Evolutionary conservation across 2,888 invertebrate genomes (phyloP).

Genomic region (Cephonodes hylas): DNA sequence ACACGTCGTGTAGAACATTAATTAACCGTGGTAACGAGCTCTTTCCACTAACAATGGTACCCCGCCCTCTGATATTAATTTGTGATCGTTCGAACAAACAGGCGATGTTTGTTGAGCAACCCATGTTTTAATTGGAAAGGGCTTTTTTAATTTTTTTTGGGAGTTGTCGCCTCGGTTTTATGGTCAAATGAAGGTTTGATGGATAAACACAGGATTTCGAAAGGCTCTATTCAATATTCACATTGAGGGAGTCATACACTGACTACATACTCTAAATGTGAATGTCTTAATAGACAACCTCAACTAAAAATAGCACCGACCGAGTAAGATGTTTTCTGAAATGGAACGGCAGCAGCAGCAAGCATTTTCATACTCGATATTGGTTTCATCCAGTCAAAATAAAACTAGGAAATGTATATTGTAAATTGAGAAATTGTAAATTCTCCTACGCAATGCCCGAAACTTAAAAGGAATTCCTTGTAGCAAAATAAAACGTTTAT

Average conservation of each 20-base stretch:
- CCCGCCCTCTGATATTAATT: conserved; percentile 12
- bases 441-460: not conserved
- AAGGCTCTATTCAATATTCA: too few relatives aligned
- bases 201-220: too few relatives aligned
- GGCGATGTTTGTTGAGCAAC: conserved; percentile 11
- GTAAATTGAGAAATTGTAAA: not conserved
- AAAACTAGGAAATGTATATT: too few relatives aligned
- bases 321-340: too few relatives aligned
- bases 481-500: not conserved
- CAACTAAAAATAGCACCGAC: too few relatives aligned
- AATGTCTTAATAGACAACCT: too few relatives aligned
- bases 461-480: not conserved
- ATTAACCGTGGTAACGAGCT: conserved; percentile 13
- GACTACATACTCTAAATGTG: too few relatives aligned
- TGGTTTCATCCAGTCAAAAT: too few relatives aligned
- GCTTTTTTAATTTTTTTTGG: conserved; percentile 1
- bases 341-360: too few relatives aligned
- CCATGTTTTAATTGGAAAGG: conserved; percentile 14
- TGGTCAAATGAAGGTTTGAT: too few relatives aligned
- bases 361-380: too few relatives aligned
- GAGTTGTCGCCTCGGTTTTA: not conserved
- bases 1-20: not conserved
- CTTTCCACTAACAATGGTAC: conserved; percentile 11
- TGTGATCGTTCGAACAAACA: conserved; percentile 2
- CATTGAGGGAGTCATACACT: too few relatives aligned